Conservation (phyloP, 2,113 vertebrate species). For the Lutjanus erythropterus region DNA sequence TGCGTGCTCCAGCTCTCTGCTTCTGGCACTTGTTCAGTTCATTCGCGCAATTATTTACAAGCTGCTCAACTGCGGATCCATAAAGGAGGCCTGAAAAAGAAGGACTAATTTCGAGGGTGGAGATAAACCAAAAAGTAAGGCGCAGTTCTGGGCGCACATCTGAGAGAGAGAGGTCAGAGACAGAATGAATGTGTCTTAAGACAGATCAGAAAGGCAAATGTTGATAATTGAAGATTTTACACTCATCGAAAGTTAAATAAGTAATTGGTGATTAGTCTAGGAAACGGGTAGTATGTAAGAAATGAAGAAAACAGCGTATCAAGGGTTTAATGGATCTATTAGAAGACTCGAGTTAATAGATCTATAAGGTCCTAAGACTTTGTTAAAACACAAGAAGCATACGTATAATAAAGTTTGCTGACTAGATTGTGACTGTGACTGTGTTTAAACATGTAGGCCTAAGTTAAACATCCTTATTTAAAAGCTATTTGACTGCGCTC, state of each 20-base stretch:
- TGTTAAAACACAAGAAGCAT: background rate
- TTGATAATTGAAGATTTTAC: background rate
- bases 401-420: background rate
- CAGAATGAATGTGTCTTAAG: background rate
- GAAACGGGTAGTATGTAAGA: no score
- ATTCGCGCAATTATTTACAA: background rate
- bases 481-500: constrained; percentile 33
- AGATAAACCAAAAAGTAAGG: background rate
- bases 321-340: background rate
- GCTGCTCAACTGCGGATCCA: background rate
- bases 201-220: background rate
- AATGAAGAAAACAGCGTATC: background rate
- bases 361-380: background rate
- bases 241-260: background rate
- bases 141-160: no score
- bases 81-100: background rate
- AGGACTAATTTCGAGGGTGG: background rate
- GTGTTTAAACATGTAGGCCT: background rate
- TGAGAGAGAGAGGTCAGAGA: background rate
- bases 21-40: background rate
- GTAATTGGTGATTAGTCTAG: background rate
- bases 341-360: background rate
- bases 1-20: background rate
- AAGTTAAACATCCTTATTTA: constrained; percentile 52
- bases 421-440: no score